Base-by-base conservation (phyloP, 2,888 invertebrate genomes). In the Pammene fasciana region DNA sequence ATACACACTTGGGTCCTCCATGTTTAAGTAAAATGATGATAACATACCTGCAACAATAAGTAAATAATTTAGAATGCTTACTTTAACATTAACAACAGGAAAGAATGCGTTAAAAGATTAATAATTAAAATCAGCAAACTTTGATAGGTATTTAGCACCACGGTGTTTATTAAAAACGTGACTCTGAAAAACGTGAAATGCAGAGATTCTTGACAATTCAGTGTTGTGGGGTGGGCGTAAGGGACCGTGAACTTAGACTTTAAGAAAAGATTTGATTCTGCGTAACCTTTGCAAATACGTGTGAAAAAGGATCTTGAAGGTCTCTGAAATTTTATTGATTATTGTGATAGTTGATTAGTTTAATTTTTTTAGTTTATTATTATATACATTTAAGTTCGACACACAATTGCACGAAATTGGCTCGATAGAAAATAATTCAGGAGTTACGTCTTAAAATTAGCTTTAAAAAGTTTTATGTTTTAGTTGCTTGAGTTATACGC, bases 121-220 rank as follows among this genome's bases (percentile, higher is more conserved):
- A 41, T 0, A 13, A 5, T 41, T 43, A 8, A 26, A 26, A 26
- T 26, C 14, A 16, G 41, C 41, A 2, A 16, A 41, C 16, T n/a
- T 16, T 14, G 18, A 57, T 41, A 57, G 41, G 6, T 5, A 41
- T 41, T 57, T 41, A 57, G 11, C 9, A 41, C 13, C 36, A 43
- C 36, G 55, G 14, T 41, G 56, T 10, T 14, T 57, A 36, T 34
- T 54, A 7, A 36, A 5, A 11, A n/a, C 14, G 14, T 38, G 60
- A 61, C 60, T 46, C 1, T 43, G 41, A 61, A 38, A 36, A 14
- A 16, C 60, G 60, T 61, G 48, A 60, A 60, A 16, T 48, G 60
- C 16, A 7, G 11, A 61, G 36, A 36, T 38, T 61, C 60, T 61
- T 38, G 60, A 48, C 48, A 61, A 18, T 36, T 60, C 14, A 36